A percentile compares a stretch with the other conserved stretches of the same genome.
These are phyloP conservation scores for Melitaea athalia DNA, from an alignment of 2,888 invertebrate species.

Conservation along the genomic window DNA sequence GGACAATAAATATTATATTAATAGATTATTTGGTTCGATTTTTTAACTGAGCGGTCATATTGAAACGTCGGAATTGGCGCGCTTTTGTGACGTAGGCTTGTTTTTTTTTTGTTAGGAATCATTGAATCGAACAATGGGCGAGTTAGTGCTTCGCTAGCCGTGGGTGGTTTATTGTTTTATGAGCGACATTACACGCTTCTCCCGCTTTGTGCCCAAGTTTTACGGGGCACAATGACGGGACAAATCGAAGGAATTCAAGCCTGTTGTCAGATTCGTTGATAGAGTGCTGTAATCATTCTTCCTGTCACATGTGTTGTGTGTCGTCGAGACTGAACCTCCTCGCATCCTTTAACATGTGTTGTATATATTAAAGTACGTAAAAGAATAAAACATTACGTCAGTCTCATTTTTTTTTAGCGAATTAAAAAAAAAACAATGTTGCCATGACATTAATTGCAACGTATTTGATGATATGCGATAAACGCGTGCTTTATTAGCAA, in stretches of 20 bases:
- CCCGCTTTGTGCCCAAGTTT: slow-evolving; percentile 53
- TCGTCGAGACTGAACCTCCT: slow-evolving; percentile 3
- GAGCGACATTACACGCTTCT: slow-evolving; percentile 61
- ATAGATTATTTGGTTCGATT: slow-evolving; percentile 29
- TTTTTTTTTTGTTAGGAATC: slow-evolving; percentile 45
- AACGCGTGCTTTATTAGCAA: slow-evolving; percentile 22
- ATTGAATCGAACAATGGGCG: slow-evolving; percentile 45
- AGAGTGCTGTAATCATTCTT: slow-evolving; percentile 68
- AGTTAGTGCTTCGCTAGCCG: slow-evolving; percentile 42
- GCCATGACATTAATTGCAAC: slow-evolving; percentile 7
- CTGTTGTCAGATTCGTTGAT: slow-evolving; percentile 65
- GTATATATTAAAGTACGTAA: neutral
- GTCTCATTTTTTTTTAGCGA: neutral
- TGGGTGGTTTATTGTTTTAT: slow-evolving; percentile 79
- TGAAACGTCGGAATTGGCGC: slow-evolving; percentile 50
- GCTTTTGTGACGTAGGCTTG: slow-evolving; percentile 48
- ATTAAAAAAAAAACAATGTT: neutral
- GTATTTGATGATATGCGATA: slow-evolving; percentile 10
- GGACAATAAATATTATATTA: slow-evolving; percentile 38
- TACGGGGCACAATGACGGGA: slow-evolving; percentile 61
- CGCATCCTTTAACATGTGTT: neutral
- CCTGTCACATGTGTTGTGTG: slow-evolving; percentile 58
- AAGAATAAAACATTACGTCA: too few relatives aligned
- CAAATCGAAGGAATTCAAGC: slow-evolving; percentile 63
- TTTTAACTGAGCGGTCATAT: slow-evolving; percentile 44